Percentiles rank a stretch among this genome's conserved stretches.
phyloP scores from a whole-genome alignment of 2,888 invertebrate species.

The Pyrrhia umbra region DNA sequence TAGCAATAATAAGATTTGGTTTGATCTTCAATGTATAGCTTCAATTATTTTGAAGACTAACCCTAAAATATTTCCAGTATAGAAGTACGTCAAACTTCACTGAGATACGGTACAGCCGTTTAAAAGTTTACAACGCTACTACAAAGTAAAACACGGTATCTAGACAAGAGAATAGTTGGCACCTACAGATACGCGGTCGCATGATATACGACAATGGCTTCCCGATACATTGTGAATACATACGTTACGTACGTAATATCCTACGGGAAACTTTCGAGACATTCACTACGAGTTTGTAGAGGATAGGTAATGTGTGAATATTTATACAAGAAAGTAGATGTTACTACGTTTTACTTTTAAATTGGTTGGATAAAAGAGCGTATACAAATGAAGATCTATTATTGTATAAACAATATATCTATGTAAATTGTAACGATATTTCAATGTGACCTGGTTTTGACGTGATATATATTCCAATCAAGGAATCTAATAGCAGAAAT shows the following conservation, averaged over 20 bases:
- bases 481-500: constrained; percentile 44
- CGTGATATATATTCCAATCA: constrained; percentile 24
- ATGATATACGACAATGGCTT: constrained; percentile 79
- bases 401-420: neutral
- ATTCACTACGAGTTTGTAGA: constrained; percentile 59
- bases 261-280: constrained; percentile 74
- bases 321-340: constrained; percentile 50
- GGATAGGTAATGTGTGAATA: constrained; percentile 60
- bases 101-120: constrained; percentile 50
- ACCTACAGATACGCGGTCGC: constrained; percentile 71
- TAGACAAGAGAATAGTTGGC: constrained; percentile 71
- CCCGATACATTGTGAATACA: constrained; percentile 79
- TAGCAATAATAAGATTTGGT: constrained; percentile 6
- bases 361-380: constrained; percentile 13
- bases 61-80: constrained; percentile 1
- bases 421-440: constrained; percentile 11
- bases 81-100: constrained; percentile 30
- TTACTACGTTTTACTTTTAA: constrained; percentile 31
- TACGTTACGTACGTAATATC: constrained; percentile 66
- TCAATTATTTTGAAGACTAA: constrained; percentile 1
- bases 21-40: constrained; percentile 4
- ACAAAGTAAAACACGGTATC: constrained; percentile 70
- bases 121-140: constrained; percentile 65
- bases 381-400: too few species aligned
- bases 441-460: constrained; percentile 32